phyloP scores from a whole-genome alignment of 2,797 vertebrate species.

The Hybognathus amarus region DNA sequence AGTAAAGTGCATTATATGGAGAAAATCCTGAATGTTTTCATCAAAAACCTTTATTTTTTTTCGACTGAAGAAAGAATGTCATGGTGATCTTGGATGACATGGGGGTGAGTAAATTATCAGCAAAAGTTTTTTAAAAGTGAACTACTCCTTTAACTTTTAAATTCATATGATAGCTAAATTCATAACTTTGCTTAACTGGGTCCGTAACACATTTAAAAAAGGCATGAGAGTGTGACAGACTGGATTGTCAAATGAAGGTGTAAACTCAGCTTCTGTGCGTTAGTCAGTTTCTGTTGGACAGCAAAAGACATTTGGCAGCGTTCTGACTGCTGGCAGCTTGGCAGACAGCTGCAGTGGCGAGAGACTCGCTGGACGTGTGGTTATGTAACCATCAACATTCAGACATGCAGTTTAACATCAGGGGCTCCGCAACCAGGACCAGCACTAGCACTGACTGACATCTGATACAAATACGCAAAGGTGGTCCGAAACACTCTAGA shows the following conservation, averaged over 20 bases:
- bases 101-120: too few species aligned
- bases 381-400: constrained; percentile 57
- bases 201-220: background rate
- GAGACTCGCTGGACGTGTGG: constrained; percentile 44
- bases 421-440: background rate
- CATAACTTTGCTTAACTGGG: too few species aligned
- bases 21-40: too few species aligned
- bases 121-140: too few species aligned
- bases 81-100: too few species aligned
- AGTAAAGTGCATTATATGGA: too few species aligned
- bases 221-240: background rate
- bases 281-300: constrained; percentile 54
- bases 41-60: too few species aligned
- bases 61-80: too few species aligned
- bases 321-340: constrained; percentile 57
- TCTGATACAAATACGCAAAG: constrained; percentile 11
- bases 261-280: constrained; percentile 43
- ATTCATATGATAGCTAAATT: too few species aligned
- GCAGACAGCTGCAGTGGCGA: constrained; percentile 59
- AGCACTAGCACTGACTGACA: background rate
- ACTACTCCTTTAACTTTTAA: too few species aligned
- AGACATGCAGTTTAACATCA: constrained; percentile 24
- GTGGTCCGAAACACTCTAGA: background rate
- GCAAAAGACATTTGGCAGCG: constrained; percentile 52
- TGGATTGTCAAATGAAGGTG: constrained; percentile 37